These are phyloP conservation scores for Tipula confusa DNA, from an alignment of 2,888 invertebrate species.

Conservation along the genomic window DNA sequence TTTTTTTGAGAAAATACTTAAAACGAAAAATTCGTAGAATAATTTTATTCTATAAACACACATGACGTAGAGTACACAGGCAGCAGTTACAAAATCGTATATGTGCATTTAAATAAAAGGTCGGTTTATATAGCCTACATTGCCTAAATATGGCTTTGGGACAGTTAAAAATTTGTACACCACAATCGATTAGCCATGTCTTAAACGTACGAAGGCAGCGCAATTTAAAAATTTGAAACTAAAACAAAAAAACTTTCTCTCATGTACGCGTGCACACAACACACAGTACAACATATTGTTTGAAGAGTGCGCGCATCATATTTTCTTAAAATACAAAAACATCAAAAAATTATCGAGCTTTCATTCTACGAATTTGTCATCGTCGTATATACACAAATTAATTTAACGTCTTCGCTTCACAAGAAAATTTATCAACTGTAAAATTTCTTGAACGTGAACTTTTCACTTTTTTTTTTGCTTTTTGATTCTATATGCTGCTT, in stretches of 20 bases:
- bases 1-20: background rate
- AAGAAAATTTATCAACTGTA: slow-evolving; percentile 25
- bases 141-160: no score
- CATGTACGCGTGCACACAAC: background rate
- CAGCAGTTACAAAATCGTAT: background rate
- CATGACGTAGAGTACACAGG: background rate
- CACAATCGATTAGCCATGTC: background rate
- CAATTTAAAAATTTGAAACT: background rate
- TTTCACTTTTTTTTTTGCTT: background rate
- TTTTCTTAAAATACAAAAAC: background rate
- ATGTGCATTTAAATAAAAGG: no score
- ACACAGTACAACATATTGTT: background rate
- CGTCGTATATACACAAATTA: background rate
- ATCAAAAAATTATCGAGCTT: background rate
- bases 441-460: background rate
- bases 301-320: background rate
- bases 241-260: background rate
- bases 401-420: background rate
- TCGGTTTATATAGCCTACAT: no score
- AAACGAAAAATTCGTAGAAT: slow-evolving; percentile 9
- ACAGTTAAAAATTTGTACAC: no score
- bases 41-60: background rate
- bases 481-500: background rate
- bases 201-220: background rate
- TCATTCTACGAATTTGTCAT: background rate